Conservation (phyloP, 2,797 vertebrate species). For the Margarornis squamiger region DNA sequence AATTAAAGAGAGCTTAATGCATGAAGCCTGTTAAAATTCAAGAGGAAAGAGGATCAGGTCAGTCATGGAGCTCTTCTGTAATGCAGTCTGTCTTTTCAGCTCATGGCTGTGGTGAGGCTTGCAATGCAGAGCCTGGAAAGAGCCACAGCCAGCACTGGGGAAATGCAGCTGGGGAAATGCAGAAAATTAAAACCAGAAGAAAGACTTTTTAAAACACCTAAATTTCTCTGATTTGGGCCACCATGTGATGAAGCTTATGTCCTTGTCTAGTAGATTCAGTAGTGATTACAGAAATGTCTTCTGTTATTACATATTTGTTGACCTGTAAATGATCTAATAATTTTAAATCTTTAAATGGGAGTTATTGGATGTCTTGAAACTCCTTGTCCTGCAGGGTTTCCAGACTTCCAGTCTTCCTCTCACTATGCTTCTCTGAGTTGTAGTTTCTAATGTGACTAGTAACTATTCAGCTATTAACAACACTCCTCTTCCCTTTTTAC, state of each 20-base stretch:
- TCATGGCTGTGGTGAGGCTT: background rate
- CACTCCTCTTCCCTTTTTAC: background rate
- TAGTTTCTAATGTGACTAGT: background rate
- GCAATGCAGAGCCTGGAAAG: background rate
- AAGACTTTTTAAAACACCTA: background rate
- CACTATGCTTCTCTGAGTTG: background rate
- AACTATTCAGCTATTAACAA: background rate
- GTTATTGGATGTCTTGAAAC: background rate
- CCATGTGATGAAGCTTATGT: background rate
- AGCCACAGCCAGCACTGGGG: fast-evolving
- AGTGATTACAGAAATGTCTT: background rate
- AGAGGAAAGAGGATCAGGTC: background rate
- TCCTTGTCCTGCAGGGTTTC: background rate
- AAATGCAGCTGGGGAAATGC: background rate
- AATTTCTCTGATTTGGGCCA: background rate
- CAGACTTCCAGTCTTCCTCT: background rate
- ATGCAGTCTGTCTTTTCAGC: background rate
- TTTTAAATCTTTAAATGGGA: background rate
- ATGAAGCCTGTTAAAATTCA: background rate
- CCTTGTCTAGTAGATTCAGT: background rate
- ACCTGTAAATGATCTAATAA: background rate
- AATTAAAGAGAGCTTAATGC: background rate
- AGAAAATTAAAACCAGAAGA: background rate
- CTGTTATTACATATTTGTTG: background rate
- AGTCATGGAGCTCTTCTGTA: background rate